phyloP scores from a whole-genome alignment of 2,888 invertebrate species.

The Antitype chi region DNA sequence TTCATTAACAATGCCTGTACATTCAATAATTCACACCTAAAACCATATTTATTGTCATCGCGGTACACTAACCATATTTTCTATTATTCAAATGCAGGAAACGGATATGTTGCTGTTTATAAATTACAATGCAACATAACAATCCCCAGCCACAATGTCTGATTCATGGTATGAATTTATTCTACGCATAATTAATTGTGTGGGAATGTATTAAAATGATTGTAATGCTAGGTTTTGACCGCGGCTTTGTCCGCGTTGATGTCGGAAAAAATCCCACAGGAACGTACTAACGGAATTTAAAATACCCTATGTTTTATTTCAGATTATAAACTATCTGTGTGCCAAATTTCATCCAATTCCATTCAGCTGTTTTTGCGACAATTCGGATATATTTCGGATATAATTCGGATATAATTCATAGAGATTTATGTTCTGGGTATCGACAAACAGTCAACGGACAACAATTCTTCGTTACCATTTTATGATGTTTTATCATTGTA shows the following conservation, averaged over 20 bases:
- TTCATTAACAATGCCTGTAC: constrained; percentile 59
- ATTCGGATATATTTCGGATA: too few species aligned
- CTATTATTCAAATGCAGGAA: constrained; percentile 67
- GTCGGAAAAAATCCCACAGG: neutral
- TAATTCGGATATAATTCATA: too few species aligned
- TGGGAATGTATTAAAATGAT: constrained; percentile 50
- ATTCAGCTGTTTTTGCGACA: neutral
- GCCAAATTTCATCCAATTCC: neutral
- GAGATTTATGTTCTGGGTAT: neutral
- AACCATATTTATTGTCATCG: constrained; percentile 64
- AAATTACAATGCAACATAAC: constrained; percentile 63
- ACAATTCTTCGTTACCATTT: neutral
- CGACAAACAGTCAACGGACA: neutral
- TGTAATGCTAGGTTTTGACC: neutral
- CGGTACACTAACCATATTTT: constrained; percentile 63
- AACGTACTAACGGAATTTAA: neutral
- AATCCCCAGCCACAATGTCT: constrained; percentile 51
- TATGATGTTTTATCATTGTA: constrained; percentile 34
- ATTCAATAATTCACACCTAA: constrained; percentile 65
- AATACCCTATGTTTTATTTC: too few species aligned
- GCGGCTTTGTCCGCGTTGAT: neutral
- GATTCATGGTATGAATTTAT: constrained; percentile 60
- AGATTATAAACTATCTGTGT: neutral
- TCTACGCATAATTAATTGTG: constrained; percentile 61
- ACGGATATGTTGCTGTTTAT: constrained; percentile 67